Evolutionary conservation across 92 coral and sea anemone species (phyloP).

Genomic region (Montipora capitata): DNA sequence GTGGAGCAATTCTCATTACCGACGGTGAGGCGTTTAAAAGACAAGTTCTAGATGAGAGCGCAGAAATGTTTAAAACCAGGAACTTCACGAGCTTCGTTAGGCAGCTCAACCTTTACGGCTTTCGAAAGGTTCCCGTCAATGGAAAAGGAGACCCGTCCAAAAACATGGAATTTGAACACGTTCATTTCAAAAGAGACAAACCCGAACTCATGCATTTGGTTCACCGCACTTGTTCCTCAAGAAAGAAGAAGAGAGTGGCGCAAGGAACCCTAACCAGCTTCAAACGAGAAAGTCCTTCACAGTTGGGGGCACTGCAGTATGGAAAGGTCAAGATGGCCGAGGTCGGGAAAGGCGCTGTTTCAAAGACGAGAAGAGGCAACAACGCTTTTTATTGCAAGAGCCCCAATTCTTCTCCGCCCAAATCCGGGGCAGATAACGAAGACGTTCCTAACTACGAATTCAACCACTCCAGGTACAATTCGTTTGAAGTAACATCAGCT

Average conservation of each 20-base stretch:
- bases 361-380: constrained; percentile 52
- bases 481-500: constrained; percentile 70
- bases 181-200: constrained; percentile 88
- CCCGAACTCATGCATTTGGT: constrained; percentile 98
- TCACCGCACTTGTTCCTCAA: constrained; percentile 89
- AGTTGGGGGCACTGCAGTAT: neutral
- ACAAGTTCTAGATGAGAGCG: constrained; percentile 96
- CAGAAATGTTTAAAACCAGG: constrained; percentile 98
- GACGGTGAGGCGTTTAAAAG: constrained; percentile 99
- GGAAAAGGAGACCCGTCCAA: constrained; percentile 99
- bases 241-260: constrained; percentile 88
- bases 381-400: constrained; percentile 57
- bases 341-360: constrained; percentile 25
- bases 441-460: constrained; percentile 66
- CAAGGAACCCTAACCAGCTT: constrained; percentile 48
- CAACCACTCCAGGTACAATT: constrained; percentile 65
- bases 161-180: constrained; percentile 98
- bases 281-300: constrained; percentile 38
- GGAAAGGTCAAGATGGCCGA: constrained; percentile 37
- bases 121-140: constrained; percentile 94
- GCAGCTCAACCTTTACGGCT: constrained; percentile 97
- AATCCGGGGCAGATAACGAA: constrained; percentile 77
- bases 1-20: constrained; percentile 95
- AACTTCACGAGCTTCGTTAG: constrained; percentile 99
- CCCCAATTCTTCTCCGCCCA: constrained; percentile 75